Base-by-base conservation (phyloP, 2,797 vertebrate species). In the Xyrichtys novacula region DNA sequence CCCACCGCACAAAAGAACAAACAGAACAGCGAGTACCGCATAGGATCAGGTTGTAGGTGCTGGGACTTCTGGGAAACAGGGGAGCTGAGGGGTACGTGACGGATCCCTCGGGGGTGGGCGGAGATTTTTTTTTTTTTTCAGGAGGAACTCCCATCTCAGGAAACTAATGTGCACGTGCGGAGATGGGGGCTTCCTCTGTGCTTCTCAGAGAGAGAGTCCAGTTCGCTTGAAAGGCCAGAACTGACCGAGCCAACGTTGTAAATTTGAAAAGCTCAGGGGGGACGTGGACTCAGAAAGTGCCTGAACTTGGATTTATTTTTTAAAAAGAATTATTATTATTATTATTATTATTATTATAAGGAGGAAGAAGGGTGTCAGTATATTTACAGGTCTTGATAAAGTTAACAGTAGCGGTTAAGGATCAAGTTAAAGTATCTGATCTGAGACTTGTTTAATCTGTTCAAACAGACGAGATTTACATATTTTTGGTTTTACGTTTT, bases 21-120 rank as follows among this genome's bases (percentile, higher is more conserved):
- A 78, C 59, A 61, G 85, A 75, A 80, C 87, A 81, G 53, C 22
- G 48, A 80, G 85, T 85, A 7, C 82, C 39, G 47, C 54, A 19
- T 42, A 49, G 28, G 78, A 71, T 78, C 78, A 71, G 69, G 76
- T 76, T 71, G 66, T 61, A 78, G 71, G 71, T 65, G 57, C 71
- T 0, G 23, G 29, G 80, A 56, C 57, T 83, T 77, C 72, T 83
- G 75, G 80, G 80, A 81, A 78, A 63, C 10, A 1, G 43, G 53
- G 36, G 52, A 26, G 50, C 23, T 4, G 60, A 10, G 25, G 40
- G 47, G 40, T 23, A 68, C 31, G 44, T 74, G 76, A 78, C 67
- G 20, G 47, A 60, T 47, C 78, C 55, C 53, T 14, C 9, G 42
- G 20, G 20, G 43, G n/a, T 8, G 40, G 19, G n/a, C 1, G 19